Evolutionary conservation across 2,113 vertebrate species (phyloP).

Genomic region (Cariama cristata): DNA sequence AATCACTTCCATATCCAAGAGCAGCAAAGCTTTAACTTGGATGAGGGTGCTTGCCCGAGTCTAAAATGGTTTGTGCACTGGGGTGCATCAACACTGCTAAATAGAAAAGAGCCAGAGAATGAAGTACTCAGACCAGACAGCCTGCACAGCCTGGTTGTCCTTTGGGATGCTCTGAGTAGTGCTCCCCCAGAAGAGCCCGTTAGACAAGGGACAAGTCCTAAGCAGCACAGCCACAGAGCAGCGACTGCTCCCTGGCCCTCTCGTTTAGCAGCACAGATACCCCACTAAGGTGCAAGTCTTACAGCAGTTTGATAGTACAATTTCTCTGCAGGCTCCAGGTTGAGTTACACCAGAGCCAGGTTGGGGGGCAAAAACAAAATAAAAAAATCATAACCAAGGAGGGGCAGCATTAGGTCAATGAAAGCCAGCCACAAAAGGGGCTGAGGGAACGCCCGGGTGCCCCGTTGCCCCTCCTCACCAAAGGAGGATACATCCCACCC

Average conservation of each 20-base stretch:
- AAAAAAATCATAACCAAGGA: not conserved
- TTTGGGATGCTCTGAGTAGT: not conserved
- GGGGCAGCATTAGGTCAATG: not conserved
- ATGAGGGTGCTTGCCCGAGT: not conserved
- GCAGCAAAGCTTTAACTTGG: not conserved
- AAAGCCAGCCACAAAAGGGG: not conserved
- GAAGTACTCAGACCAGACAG: not conserved
- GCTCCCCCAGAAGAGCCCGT: not conserved
- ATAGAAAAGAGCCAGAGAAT: not conserved
- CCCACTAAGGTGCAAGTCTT: not conserved
- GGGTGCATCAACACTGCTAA: not conserved
- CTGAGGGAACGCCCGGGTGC: not conserved
- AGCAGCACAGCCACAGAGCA: not conserved
- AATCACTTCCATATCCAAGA: not conserved
- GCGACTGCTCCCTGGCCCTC: not conserved
- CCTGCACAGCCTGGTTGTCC: not conserved
- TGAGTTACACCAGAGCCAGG: not conserved
- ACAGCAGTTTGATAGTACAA: not conserved
- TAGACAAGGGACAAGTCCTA: not conserved
- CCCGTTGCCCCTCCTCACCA: no score
- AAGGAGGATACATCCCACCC: not conserved
- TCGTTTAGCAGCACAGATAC: not conserved
- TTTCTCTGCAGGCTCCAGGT: not conserved
- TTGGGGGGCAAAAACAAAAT: not conserved
- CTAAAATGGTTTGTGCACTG: not conserved